Evolutionary conservation across 2,797 vertebrate species (phyloP).

Genomic region (Chaetophractus vellerosus): DNA sequence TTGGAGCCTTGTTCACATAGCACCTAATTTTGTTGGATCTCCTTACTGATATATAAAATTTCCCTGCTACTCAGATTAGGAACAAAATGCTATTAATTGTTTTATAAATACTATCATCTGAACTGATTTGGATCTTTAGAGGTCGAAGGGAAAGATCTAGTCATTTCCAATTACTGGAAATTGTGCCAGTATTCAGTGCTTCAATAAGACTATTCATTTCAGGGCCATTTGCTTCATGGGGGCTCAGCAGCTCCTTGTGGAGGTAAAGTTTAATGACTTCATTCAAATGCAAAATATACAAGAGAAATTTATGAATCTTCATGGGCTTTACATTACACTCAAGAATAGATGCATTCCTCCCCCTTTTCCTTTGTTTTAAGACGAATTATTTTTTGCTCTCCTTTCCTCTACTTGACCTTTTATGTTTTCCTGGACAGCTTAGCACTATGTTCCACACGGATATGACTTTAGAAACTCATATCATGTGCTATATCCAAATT

Average conservation of each 20-base stretch:
- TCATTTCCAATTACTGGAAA: conserved; percentile 1
- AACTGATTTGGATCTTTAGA: conserved; percentile 38
- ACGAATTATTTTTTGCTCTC: background rate
- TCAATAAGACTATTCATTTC: conserved; percentile 13
- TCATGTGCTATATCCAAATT: background rate
- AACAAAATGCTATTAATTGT: conserved; percentile 28
- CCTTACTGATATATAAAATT: conserved; percentile 54
- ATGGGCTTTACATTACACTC: background rate
- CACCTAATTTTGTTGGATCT: background rate
- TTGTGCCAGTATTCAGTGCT: background rate
- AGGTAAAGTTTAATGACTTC: background rate
- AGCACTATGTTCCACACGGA: background rate
- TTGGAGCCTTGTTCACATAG: background rate
- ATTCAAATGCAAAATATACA: background rate
- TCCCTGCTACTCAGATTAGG: background rate
- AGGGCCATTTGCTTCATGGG: background rate
- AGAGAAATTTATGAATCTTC: background rate
- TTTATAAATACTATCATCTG: conserved; percentile 48
- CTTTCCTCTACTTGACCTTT: background rate
- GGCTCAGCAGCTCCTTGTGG: background rate
- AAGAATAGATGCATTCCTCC: background rate
- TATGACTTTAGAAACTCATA: background rate
- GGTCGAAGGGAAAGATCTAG: conserved; percentile 1
- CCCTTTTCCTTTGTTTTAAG: background rate
- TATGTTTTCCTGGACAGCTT: background rate